These are phyloP conservation scores for Cavia aperea DNA, from an alignment of 2,113 vertebrate species.

Conservation along the genomic window DNA sequence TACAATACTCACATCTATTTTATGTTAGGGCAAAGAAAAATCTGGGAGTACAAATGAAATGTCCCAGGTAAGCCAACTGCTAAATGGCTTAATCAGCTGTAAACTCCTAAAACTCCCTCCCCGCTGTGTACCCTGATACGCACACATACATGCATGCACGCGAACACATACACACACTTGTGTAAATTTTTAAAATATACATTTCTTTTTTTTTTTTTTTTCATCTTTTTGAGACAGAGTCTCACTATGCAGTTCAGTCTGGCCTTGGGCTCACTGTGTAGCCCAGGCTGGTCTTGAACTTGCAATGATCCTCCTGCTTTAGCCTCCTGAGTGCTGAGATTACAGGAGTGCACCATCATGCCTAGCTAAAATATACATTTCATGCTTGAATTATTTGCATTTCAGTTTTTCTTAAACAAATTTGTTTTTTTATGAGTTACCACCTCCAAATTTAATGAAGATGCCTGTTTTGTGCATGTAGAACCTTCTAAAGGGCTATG, in stretches of 20 bases:
- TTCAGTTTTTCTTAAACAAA: not conserved
- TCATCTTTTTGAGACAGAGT: too few relatives aligned
- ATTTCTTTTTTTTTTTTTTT: not conserved
- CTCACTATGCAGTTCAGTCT: too few relatives aligned
- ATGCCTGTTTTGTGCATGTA: not conserved
- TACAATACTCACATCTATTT: not conserved
- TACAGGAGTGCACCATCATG: too few relatives aligned
- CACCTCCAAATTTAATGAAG: not conserved
- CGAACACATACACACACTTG: too few relatives aligned
- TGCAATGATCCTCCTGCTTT: too few relatives aligned
- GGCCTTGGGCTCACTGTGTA: too few relatives aligned
- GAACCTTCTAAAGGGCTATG: not conserved
- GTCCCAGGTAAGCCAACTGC: fast-evolving
- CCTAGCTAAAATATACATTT: not conserved
- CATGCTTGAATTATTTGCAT: not conserved
- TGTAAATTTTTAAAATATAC: not conserved
- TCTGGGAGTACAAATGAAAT: not conserved
- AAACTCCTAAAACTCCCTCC: not conserved
- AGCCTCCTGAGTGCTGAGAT: too few relatives aligned
- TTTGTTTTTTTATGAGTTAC: not conserved
- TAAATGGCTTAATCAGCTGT: not conserved
- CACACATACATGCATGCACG: too few relatives aligned
- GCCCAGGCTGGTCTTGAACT: too few relatives aligned
- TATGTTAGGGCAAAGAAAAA: not conserved
- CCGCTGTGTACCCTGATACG: too few relatives aligned